phyloP scores from a whole-genome alignment of 2,113 vertebrate species.

The Cathartes aura region DNA sequence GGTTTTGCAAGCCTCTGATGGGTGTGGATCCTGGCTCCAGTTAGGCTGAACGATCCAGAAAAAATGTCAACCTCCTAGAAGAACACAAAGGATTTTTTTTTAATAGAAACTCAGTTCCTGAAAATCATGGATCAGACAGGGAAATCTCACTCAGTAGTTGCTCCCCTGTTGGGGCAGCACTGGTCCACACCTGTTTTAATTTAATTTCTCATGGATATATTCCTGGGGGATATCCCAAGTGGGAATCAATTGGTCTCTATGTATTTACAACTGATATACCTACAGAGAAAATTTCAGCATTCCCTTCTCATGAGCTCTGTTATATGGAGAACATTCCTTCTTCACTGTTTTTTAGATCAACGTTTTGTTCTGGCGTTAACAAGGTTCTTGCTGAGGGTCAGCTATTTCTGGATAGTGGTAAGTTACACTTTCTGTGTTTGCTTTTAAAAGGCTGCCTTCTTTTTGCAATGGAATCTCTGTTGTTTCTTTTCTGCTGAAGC shows the following conservation, averaged over 20 bases:
- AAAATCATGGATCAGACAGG: not conserved
- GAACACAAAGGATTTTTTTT: not conserved
- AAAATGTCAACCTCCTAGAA: not conserved
- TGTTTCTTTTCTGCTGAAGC: not conserved
- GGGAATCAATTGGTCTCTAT: not conserved
- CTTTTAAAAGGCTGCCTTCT: not conserved
- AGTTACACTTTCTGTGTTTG: not conserved
- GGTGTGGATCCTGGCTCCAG: slow-evolving; percentile 26
- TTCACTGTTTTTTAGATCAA: not conserved
- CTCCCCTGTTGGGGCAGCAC: not conserved
- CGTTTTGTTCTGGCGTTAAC: not conserved
- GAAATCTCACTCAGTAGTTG: not conserved
- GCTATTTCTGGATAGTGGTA: not conserved
- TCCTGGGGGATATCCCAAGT: not conserved
- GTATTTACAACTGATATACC: not conserved
- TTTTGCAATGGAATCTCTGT: not conserved
- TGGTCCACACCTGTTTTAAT: not conserved
- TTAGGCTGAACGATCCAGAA: not conserved
- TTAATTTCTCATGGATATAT: not conserved
- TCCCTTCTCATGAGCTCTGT: not conserved
- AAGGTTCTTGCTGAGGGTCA: not conserved
- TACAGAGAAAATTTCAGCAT: not conserved
- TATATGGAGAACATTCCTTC: not conserved
- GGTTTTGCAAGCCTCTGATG: not conserved
- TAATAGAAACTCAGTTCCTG: not conserved